These are phyloP conservation scores for Therioaphis trifolii DNA, from an alignment of 2,888 invertebrate species.

Conservation along the genomic window DNA sequence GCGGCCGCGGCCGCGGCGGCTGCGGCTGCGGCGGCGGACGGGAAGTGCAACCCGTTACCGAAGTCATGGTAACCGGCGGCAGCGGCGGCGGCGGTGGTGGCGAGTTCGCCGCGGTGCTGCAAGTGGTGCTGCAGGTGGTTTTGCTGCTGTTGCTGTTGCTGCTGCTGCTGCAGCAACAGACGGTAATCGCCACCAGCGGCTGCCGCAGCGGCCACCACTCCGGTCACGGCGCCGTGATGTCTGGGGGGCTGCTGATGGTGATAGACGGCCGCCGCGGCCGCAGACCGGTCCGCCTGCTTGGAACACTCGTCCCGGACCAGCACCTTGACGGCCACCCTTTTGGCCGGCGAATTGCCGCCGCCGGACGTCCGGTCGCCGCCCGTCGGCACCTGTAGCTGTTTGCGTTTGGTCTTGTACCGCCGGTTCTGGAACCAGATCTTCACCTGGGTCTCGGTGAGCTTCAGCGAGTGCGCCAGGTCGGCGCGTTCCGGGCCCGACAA, in stretches of 20 bases:
- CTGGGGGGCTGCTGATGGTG: background rate
- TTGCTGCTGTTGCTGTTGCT: constrained; percentile 28
- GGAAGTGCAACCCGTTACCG: constrained; percentile 34
- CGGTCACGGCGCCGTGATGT: background rate
- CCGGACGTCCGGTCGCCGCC: constrained; percentile 76
- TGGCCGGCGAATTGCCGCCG: constrained; percentile 74
- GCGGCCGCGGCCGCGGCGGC: constrained; percentile 56
- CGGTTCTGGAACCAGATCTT: constrained; percentile 99
- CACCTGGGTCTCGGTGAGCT: constrained; percentile 94
- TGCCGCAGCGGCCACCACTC: background rate
- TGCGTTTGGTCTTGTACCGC: constrained; percentile 98
- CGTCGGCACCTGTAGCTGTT: constrained; percentile 83
- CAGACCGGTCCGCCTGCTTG: background rate
- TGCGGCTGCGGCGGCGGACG: background rate
- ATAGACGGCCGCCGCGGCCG: background rate
- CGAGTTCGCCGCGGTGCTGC: background rate
- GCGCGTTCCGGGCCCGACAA: constrained; percentile 96
- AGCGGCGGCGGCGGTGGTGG: background rate
- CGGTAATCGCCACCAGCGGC: constrained; percentile 17
- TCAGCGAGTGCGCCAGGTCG: constrained; percentile 93
- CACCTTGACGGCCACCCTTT: constrained; percentile 90
- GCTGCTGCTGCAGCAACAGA: background rate
- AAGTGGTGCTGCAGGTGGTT: background rate
- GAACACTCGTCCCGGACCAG: constrained; percentile 81
- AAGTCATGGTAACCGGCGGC: constrained; percentile 5